These are phyloP conservation scores for Halichondria panicea DNA, from an alignment of 37 sponge, comb jelly and placozoan species.

Conservation along the genomic window DNA sequence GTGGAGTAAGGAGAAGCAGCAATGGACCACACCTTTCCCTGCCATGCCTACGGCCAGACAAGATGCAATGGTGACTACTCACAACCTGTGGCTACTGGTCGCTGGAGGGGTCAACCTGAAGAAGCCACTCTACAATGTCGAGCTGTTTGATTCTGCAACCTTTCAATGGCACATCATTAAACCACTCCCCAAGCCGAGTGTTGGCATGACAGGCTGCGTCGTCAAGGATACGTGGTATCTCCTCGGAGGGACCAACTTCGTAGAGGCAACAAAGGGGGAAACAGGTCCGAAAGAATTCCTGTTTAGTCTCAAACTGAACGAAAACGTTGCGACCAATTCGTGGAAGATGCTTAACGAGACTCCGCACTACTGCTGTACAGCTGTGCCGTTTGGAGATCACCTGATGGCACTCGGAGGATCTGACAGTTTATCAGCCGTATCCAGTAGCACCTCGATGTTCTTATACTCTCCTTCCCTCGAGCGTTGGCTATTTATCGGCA, in stretches of 20 bases:
- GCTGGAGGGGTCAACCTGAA: conserved; percentile 51
- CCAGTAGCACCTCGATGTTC: conserved; percentile 18
- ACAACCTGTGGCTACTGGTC: conserved; percentile 33
- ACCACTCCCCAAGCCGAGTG: conserved; percentile 35
- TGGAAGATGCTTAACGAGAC: conserved; percentile 24
- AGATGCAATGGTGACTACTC: conserved; percentile 17
- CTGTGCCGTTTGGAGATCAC: conserved; percentile 45
- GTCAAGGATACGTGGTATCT: conserved; percentile 32
- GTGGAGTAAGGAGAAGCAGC: conserved; percentile 40
- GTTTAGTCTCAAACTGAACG: conserved; percentile 13
- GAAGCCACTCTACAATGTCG: conserved; percentile 43
- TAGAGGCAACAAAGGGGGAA: conserved; percentile 29
- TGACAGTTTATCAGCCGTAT: conserved; percentile 14
- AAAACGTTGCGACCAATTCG: conserved; percentile 20
- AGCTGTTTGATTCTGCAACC: conserved; percentile 34
- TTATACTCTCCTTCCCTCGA: conserved; percentile 23
- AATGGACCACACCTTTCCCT: conserved; percentile 21
- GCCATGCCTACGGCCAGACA: conserved; percentile 45
- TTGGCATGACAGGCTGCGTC: conserved; percentile 42
- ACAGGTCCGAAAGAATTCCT: conserved; percentile 30
- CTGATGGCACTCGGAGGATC: conserved; percentile 53
- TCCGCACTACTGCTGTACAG: conserved; percentile 43
- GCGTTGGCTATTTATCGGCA: conserved; percentile 41
- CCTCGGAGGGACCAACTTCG: conserved; percentile 52
- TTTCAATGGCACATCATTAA: conserved; percentile 34